These are phyloP conservation scores for Eledona agricola DNA, from an alignment of 2,888 invertebrate genomes.

Conservation along the genomic window DNA sequence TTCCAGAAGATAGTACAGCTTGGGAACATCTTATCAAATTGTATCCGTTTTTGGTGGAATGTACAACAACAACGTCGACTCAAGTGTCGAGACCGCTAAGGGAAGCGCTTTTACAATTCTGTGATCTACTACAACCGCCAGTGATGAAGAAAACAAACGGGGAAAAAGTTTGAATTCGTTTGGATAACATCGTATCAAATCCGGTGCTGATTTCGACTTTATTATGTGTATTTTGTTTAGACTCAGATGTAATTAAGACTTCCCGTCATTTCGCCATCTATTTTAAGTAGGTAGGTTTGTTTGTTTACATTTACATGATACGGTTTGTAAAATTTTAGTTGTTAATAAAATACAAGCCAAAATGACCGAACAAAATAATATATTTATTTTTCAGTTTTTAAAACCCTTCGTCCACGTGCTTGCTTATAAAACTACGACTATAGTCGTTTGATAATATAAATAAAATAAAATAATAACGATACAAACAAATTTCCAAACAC, in stretches of 20 bases:
- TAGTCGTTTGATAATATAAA: no score
- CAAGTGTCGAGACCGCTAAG: conserved; percentile 82
- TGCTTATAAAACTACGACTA: no score
- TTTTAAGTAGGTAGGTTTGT: conserved; percentile 10
- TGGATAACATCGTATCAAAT: no score
- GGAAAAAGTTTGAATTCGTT: conserved; percentile 32
- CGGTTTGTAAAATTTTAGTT: conserved; percentile 25
- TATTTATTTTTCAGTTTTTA: no score
- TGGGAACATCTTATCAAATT: conserved; percentile 94
- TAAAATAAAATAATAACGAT: no score
- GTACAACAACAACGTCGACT: conserved; percentile 80
- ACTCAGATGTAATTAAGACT: no score
- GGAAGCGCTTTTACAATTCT: conserved; percentile 89
- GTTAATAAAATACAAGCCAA: conserved; percentile 27
- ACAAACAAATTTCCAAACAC: no score
- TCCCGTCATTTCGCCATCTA: conserved; percentile 16
- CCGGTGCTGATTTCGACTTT: no score
- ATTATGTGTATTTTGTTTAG: no score
- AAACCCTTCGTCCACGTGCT: no score
- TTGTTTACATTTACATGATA: conserved; percentile 14
- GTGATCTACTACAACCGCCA: conserved; percentile 79
- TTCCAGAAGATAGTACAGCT: conserved; percentile 83
- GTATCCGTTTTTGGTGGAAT: conserved; percentile 90
- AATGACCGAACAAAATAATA: no score
- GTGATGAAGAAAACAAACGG: conserved; percentile 40